phyloP scores from a whole-genome alignment of 2,888 invertebrate genomes.

The Pristionchus maxplancki region DNA sequence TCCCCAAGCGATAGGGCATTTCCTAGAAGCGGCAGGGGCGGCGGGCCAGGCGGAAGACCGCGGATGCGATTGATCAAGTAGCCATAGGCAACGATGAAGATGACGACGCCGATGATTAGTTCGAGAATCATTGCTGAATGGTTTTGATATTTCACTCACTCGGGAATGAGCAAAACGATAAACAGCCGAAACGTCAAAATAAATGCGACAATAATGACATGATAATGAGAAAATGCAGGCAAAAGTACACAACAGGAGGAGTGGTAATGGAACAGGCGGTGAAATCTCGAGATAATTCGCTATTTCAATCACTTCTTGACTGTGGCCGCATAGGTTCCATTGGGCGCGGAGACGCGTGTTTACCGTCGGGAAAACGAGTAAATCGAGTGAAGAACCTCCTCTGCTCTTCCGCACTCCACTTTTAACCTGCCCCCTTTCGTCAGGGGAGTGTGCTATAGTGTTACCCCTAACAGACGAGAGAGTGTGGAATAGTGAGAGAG shows the following conservation, averaged over 20 bases:
- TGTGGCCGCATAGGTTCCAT: background rate
- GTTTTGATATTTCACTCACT: background rate
- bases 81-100: background rate
- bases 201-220: too few species aligned
- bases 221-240: too few species aligned
- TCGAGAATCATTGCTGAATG: conserved; percentile 1
- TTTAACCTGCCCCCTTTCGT: background rate
- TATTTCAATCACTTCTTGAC: background rate
- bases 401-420: background rate
- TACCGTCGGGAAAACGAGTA: background rate
- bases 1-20: background rate
- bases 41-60: background rate
- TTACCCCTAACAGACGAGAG: background rate
- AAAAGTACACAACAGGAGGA: too few species aligned
- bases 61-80: conserved; percentile 16
- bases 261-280: too few species aligned
- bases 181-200: too few species aligned
- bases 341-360: background rate
- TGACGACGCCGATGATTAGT: background rate
- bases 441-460: background rate
- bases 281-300: background rate
- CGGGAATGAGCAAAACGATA: background rate
- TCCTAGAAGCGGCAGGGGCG: background rate
- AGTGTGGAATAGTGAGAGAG: background rate
- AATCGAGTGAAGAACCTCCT: background rate